Conservation (phyloP, 2,797 vertebrate genomes). For the Gouania willdenowi region DNA sequence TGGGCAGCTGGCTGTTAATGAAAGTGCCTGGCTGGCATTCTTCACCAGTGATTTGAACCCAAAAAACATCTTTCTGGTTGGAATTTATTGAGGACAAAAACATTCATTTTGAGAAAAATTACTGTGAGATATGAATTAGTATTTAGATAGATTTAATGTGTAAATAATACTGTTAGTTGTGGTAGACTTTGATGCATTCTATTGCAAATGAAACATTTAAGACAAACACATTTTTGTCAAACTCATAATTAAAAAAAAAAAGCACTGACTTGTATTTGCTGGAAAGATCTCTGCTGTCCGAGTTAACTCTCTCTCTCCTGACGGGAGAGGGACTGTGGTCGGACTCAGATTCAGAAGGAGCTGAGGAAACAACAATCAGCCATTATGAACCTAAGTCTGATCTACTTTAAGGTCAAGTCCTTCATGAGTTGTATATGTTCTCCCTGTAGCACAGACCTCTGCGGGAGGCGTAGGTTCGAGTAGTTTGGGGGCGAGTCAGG, state of each 20-base stretch:
- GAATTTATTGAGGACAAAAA: too few relatives aligned
- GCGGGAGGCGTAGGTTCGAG: slow-evolving; percentile 40
- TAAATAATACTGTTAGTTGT: too few relatives aligned
- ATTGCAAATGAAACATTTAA: too few relatives aligned
- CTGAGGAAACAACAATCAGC: slow-evolving; percentile 42
- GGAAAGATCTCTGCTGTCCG: slow-evolving; percentile 47
- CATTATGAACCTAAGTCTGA: not conserved
- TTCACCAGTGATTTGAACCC: too few relatives aligned
- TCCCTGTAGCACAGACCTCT: slow-evolving; percentile 57
- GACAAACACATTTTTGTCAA: not conserved
- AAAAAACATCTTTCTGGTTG: too few relatives aligned
- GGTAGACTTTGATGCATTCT: too few relatives aligned
- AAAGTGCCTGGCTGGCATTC: too few relatives aligned
- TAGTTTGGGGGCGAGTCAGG: slow-evolving; percentile 46
- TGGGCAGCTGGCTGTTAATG: too few relatives aligned
- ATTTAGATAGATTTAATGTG: too few relatives aligned
- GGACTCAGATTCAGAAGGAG: slow-evolving; percentile 68
- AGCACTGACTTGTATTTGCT: slow-evolving; percentile 69
- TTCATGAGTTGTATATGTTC: not conserved
- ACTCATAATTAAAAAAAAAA: not conserved
- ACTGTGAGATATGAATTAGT: too few relatives aligned
- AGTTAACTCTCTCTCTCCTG: slow-evolving; percentile 34
- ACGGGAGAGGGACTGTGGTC: slow-evolving; percentile 64
- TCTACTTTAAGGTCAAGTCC: too few relatives aligned
- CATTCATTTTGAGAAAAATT: too few relatives aligned